These are phyloP conservation scores for Phortica okadai DNA, from an alignment of 2,888 invertebrate species.

Conservation along the genomic window DNA sequence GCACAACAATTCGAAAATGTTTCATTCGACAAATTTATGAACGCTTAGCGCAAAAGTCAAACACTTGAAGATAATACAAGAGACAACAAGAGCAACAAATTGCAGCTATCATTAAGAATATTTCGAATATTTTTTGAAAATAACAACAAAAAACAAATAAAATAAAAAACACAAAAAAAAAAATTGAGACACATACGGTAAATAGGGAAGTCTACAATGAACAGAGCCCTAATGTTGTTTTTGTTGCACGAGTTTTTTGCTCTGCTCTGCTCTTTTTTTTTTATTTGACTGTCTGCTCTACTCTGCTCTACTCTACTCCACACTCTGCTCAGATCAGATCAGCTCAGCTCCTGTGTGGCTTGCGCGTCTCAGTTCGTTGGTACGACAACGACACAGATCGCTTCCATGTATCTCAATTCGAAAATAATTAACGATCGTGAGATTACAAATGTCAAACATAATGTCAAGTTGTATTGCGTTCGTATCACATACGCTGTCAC, in stretches of 20 bases:
- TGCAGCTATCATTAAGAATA: constrained; percentile 66
- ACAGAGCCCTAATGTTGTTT: constrained; percentile 35
- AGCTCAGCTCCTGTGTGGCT: constrained; percentile 59
- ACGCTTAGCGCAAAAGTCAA: constrained; percentile 72
- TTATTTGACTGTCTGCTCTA: constrained; percentile 5
- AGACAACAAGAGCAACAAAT: constrained; percentile 66
- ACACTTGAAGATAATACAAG: constrained; percentile 65
- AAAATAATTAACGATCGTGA: constrained; percentile 75
- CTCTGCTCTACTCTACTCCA: background rate
- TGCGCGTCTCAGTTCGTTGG: constrained; percentile 37
- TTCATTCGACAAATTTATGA: constrained; percentile 72
- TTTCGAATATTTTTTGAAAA: constrained; percentile 48
- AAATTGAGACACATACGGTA: constrained; percentile 7
- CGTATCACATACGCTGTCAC: constrained; percentile 56
- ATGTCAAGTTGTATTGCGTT: constrained; percentile 69
- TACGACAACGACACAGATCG: constrained; percentile 3
- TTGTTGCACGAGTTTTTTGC: constrained; percentile 62
- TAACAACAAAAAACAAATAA: constrained; percentile 32
- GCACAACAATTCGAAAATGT: constrained; percentile 49
- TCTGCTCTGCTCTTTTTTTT: constrained; percentile 27
- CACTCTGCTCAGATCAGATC: background rate
- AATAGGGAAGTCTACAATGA: constrained; percentile 30
- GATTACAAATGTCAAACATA: constrained; percentile 75
- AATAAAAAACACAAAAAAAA: background rate
- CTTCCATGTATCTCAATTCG: constrained; percentile 67